Evolutionary conservation across 2,797 vertebrate genomes (phyloP).

Genomic region (Podarcis lilfordi): DNA sequence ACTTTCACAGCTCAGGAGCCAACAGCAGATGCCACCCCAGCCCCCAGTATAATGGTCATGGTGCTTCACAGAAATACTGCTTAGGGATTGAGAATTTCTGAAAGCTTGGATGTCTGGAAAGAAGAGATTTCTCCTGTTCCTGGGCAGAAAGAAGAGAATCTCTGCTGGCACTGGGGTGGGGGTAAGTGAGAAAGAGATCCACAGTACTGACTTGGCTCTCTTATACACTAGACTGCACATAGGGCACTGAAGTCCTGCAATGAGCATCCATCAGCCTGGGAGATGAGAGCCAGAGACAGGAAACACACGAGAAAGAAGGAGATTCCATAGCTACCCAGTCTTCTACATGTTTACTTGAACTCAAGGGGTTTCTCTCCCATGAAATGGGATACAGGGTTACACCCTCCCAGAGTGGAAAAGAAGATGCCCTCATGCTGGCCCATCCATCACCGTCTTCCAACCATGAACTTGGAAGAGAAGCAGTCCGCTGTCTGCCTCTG

Average conservation of each 20-base stretch:
- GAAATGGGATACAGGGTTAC: too few species aligned
- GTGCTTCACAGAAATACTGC: too few species aligned
- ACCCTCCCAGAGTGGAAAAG: not conserved
- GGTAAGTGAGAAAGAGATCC: not conserved
- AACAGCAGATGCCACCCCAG: too few species aligned
- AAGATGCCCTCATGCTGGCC: not conserved
- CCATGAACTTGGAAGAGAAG: not conserved
- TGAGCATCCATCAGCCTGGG: not conserved
- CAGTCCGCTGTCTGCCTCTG: not conserved
- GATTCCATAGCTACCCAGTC: too few species aligned
- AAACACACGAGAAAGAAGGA: not conserved
- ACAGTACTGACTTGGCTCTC: not conserved
- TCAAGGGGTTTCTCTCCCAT: too few species aligned
- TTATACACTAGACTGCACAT: not conserved
- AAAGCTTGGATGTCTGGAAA: too few species aligned
- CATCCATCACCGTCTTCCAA: not conserved
- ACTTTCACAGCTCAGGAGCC: too few species aligned
- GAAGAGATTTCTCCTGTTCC: not conserved
- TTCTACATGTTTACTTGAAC: too few species aligned
- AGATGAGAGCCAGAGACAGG: not conserved
- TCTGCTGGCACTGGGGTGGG: too few species aligned
- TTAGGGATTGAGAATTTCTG: not conserved
- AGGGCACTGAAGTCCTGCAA: not conserved
- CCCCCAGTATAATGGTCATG: accelerated
- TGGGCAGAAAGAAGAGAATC: not conserved